Percentiles rank a stretch among this genome's conserved stretches.
Conservation (phyloP, 2,888 invertebrate species). For the Perizoma flavofasciatum region DNA sequence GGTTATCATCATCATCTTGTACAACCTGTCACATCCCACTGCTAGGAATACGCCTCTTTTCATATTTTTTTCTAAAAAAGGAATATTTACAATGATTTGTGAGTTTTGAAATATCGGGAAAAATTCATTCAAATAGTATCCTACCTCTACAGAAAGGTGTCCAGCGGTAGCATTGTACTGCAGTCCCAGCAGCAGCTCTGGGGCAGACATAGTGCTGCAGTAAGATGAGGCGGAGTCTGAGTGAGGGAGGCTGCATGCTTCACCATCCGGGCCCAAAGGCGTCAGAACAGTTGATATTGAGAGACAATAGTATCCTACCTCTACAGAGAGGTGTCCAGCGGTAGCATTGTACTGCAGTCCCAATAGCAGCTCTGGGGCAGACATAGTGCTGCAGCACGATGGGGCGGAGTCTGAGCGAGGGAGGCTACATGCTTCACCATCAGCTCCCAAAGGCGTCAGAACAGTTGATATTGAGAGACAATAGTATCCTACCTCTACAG, state of each 20-base stretch:
- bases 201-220: constrained; percentile 95
- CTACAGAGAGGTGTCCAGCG: constrained; percentile 96
- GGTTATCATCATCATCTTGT: no score
- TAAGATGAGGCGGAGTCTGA: constrained; percentile 98
- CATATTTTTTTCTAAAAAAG: no score
- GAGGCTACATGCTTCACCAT: constrained; percentile 87
- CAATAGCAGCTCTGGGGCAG: constrained; percentile 93
- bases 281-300: constrained; percentile 57
- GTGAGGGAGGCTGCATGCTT: constrained; percentile 89
- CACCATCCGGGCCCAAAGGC: no score
- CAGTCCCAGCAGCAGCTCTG: constrained; percentile 93
- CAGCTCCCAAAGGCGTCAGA: no score
- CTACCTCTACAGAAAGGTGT: constrained; percentile 94
- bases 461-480: constrained; percentile 65
- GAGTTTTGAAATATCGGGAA: no score
- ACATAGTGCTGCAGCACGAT: constrained; percentile 95
- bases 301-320: constrained; percentile 84
- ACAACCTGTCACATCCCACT: no score
- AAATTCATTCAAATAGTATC: no score
- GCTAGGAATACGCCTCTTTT: no score
- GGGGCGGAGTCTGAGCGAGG: constrained; percentile 97
- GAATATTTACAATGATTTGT: no score
- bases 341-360: constrained; percentile 97
- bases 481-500: constrained; percentile 88
- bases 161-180: constrained; percentile 97